These are phyloP conservation scores for Isoperla grammatica DNA, from an alignment of 2,888 invertebrate genomes.

Conservation along the genomic window DNA sequence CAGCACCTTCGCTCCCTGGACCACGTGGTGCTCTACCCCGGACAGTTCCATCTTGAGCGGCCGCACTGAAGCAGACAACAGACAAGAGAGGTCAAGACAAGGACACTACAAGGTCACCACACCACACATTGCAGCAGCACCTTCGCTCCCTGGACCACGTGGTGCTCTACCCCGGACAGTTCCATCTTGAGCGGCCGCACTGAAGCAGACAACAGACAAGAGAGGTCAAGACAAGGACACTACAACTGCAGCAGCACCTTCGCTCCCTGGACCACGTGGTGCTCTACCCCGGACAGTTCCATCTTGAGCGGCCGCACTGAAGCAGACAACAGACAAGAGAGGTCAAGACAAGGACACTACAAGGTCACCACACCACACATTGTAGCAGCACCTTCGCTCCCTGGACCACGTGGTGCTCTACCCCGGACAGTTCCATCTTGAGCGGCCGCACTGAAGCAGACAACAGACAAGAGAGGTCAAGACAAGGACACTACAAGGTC, in stretches of 20 bases:
- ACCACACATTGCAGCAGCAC: conserved; percentile 74
- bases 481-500: too few relatives aligned
- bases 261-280: conserved; percentile 74
- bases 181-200: conserved; percentile 75
- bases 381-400: conserved; percentile 72
- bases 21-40: conserved; percentile 72
- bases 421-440: conserved; percentile 67
- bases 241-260: conserved; percentile 72
- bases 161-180: conserved; percentile 68
- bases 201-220: too few relatives aligned
- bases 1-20: conserved; percentile 72
- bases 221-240: too few relatives aligned
- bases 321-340: too few relatives aligned
- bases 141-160: conserved; percentile 73
- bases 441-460: conserved; percentile 80
- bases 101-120: conserved; percentile 69
- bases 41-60: conserved; percentile 70
- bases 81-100: too few relatives aligned
- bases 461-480: too few relatives aligned
- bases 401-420: conserved; percentile 71
- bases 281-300: conserved; percentile 66
- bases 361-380: conserved; percentile 72
- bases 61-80: conserved; percentile 77
- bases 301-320: conserved; percentile 78
- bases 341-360: too few relatives aligned